These are phyloP conservation scores for Metopolophium dirhodum DNA, from an alignment of 1,140 invertebrate species.

Conservation along the genomic window DNA sequence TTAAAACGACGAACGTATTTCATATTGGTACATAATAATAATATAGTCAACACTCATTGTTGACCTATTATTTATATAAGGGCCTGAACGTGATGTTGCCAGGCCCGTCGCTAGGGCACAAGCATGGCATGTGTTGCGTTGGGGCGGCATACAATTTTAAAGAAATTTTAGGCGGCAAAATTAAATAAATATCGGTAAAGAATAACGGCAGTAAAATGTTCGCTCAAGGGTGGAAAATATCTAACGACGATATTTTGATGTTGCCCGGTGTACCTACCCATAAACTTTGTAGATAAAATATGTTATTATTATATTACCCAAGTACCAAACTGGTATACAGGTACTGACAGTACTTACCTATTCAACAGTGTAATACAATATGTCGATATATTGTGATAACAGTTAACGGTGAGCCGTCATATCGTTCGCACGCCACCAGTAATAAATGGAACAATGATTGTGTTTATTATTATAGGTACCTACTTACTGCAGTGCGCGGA, in stretches of 20 bases:
- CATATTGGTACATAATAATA: too few species aligned
- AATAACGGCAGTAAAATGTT: too few species aligned
- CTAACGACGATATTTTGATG: neutral
- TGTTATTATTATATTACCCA: neutral
- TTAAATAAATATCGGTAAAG: too few species aligned
- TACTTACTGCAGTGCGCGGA: neutral
- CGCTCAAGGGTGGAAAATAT: too few species aligned
- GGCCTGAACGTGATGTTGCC: neutral
- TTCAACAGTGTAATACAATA: too few species aligned
- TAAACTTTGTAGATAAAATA: neutral
- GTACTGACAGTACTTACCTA: neutral
- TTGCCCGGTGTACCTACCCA: neutral
- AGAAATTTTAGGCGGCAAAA: too few species aligned
- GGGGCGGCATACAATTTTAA: too few species aligned
- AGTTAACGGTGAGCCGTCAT: neutral
- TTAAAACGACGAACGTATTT: neutral
- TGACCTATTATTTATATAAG: neutral
- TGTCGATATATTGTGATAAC: neutral
- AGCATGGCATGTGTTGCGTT: too few species aligned
- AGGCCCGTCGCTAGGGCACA: too few species aligned
- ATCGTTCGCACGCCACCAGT: too few species aligned
- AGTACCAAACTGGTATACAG: neutral
- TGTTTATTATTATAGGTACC: neutral
- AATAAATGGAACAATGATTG: neutral
- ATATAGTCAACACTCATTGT: neutral